Evolutionary conservation across 2,797 vertebrate genomes (phyloP).

Genomic region (Falco rusticolus): DNA sequence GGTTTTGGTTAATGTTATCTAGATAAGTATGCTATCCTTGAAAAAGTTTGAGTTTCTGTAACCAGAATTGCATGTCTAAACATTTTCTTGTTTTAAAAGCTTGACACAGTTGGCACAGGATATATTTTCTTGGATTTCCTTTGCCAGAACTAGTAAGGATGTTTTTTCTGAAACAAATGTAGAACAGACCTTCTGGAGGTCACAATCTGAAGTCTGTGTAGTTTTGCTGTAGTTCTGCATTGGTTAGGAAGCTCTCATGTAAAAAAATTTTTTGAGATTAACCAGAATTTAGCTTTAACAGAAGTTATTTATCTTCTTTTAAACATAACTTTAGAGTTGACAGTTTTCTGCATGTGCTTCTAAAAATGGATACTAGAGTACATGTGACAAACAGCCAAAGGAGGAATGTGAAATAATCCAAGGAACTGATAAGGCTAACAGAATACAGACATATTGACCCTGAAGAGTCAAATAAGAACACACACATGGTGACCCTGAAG

Average conservation of each 20-base stretch:
- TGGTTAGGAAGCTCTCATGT: neutral
- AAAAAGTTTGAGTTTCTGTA: neutral
- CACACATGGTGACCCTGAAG: no score
- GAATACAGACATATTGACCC: no score
- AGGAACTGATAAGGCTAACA: no score
- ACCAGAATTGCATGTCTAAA: neutral
- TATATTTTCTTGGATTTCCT: neutral
- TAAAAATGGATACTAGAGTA: neutral
- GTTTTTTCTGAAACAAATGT: neutral
- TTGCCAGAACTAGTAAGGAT: neutral
- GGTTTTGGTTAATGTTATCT: neutral
- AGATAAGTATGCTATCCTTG: neutral
- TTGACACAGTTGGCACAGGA: neutral
- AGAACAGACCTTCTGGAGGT: neutral
- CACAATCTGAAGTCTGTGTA: neutral
- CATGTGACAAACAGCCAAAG: no score
- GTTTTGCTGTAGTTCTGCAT: neutral
- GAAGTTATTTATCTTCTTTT: neutral
- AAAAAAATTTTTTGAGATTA: neutral
- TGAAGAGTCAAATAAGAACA: no score
- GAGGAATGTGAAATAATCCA: no score
- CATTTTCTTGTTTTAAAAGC: neutral
- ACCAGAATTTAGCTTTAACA: neutral
- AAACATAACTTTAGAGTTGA: neutral
- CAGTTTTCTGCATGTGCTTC: neutral